These are phyloP conservation scores for Trematocara unimaculatum DNA, from an alignment of 2,113 vertebrate species.

Conservation along the genomic window DNA sequence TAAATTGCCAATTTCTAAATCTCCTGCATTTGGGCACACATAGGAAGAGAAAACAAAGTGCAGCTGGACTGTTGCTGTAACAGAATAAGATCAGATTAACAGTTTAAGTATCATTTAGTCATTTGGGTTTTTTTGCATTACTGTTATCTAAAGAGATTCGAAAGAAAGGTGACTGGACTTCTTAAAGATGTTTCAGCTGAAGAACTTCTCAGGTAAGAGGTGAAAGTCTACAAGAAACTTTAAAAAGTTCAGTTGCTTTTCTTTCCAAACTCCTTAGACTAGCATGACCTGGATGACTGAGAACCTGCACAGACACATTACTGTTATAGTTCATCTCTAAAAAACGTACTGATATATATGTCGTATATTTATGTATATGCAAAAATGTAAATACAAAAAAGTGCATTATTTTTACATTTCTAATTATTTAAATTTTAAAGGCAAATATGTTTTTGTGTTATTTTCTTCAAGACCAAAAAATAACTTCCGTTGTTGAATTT, in stretches of 20 bases:
- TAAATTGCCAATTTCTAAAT: background rate
- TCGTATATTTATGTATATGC: background rate
- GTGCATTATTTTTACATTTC: background rate
- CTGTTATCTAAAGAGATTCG: background rate
- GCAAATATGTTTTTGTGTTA: background rate
- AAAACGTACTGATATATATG: background rate
- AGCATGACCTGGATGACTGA: background rate
- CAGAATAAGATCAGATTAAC: background rate
- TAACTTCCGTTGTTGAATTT: background rate
- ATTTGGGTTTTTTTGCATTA: background rate
- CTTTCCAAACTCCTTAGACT: background rate
- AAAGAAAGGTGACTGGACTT: background rate
- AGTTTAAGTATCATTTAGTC: background rate
- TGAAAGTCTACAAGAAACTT: background rate
- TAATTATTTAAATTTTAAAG: background rate
- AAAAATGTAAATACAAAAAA: background rate
- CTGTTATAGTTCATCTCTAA: background rate
- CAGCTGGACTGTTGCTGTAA: background rate
- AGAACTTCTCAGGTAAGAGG: background rate
- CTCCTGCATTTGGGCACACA: background rate
- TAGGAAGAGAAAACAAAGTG: background rate
- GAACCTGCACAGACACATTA: background rate
- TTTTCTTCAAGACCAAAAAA: background rate
- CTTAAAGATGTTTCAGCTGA: background rate
- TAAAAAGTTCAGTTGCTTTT: background rate